Percentiles rank a stretch among this genome's conserved stretches.
phyloP scores from a whole-genome alignment of 2,888 invertebrate genomes.

The Sarcophaga variegata region DNA sequence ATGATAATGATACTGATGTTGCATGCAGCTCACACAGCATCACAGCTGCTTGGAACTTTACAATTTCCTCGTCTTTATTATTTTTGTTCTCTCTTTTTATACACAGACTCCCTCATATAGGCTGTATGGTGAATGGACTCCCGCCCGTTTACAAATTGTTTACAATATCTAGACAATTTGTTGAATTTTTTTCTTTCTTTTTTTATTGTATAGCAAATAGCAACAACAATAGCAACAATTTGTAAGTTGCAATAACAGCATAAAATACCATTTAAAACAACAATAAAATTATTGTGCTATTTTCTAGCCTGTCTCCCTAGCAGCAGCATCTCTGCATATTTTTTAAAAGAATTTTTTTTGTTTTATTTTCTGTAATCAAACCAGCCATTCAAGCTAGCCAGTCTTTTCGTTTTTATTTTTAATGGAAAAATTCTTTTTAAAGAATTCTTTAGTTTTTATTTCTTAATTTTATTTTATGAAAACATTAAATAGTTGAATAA shows the following conservation, averaged over 20 bases:
- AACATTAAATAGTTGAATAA: slow-evolving; percentile 11
- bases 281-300: slow-evolving; percentile 49
- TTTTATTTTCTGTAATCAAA: no score
- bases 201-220: no score
- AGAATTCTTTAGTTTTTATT: slow-evolving; percentile 31
- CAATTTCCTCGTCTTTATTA: slow-evolving; percentile 14
- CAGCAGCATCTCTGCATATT: slow-evolving; percentile 6
- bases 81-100: neutral
- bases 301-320: slow-evolving; percentile 4
- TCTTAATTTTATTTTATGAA: neutral
- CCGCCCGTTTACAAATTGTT: neutral
- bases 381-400: no score
- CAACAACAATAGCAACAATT: slow-evolving; percentile 7
- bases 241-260: slow-evolving; percentile 57
- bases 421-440: slow-evolving; percentile 58
- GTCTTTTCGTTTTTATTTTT: neutral
- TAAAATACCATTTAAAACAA: slow-evolving; percentile 50
- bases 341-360: no score
- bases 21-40: neutral
- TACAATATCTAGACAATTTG: no score
- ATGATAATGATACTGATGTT: slow-evolving; percentile 4
- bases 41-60: slow-evolving; percentile 21
- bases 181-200: no score
- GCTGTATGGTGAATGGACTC: neutral
- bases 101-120: neutral